Conservation (phyloP, 1,140 invertebrate genomes). For the Sipha flava region DNA sequence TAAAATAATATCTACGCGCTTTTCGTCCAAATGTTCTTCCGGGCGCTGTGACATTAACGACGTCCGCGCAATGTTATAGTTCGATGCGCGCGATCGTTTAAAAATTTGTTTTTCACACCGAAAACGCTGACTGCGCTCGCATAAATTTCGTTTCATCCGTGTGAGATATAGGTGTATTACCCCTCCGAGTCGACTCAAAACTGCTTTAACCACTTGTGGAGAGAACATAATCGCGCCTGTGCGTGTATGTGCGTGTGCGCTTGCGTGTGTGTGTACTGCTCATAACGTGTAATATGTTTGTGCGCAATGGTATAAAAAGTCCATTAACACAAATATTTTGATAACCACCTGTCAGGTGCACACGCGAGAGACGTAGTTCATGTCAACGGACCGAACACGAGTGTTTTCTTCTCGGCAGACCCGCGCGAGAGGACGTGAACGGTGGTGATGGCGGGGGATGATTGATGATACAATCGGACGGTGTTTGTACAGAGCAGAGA, state of each 20-base stretch:
- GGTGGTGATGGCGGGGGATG: no score
- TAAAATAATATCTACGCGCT: no score
- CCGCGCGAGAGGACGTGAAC: background rate
- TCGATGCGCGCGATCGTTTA: background rate
- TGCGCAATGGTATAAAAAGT: background rate
- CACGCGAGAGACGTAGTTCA: background rate
- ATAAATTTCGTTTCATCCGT: background rate
- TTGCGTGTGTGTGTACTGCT: background rate
- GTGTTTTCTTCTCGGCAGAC: slow-evolving; percentile 6
- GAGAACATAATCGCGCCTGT: background rate
- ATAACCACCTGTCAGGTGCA: slow-evolving; percentile 32
- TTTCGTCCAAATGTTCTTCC: background rate
- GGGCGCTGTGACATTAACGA: background rate
- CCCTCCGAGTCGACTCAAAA: background rate
- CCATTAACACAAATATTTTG: slow-evolving; percentile 29
- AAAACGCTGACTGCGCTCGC: background rate
- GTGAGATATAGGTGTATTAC: background rate
- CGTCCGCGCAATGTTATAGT: background rate
- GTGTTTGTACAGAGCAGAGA: background rate
- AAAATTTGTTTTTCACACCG: background rate
- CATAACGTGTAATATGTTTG: background rate
- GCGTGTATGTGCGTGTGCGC: background rate
- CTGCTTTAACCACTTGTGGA: background rate
- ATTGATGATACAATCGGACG: slow-evolving; percentile 25
- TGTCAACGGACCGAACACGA: background rate